Percentiles rank a stretch among this genome's conserved stretches.
Evolutionary conservation across 2,113 vertebrate species (phyloP).

Genomic region (Ictalurus furcatus): DNA sequence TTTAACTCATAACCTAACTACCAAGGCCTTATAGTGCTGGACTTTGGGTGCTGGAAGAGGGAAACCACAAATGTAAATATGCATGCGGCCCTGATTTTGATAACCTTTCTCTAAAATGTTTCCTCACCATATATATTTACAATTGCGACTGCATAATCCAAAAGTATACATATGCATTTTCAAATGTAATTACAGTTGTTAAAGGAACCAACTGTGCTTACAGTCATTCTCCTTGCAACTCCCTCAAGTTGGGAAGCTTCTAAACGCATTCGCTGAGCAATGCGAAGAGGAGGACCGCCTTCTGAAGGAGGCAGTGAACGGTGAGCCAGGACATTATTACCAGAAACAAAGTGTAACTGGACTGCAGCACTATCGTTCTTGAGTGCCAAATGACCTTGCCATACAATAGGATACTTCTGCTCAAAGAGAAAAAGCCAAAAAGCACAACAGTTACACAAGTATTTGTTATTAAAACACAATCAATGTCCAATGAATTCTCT

Average conservation of each 20-base stretch:
- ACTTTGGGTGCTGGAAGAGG: neutral
- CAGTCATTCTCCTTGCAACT: slow-evolving; percentile 93
- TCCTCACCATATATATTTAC: neutral
- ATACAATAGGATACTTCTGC: slow-evolving; percentile 98
- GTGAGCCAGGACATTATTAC: slow-evolving; percentile 91
- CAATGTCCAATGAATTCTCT: neutral
- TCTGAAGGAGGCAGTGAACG: slow-evolving; percentile 91
- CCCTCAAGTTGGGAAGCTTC: slow-evolving; percentile 93
- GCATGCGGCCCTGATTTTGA: neutral
- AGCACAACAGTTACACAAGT: neutral
- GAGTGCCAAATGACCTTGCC: slow-evolving; percentile 94
- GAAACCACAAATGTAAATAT: neutral
- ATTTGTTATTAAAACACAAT: neutral
- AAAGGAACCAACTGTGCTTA: slow-evolving; percentile 62
- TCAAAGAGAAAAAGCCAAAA: slow-evolving; percentile 19
- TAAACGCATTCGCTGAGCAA: slow-evolving; percentile 96
- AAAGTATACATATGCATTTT: neutral
- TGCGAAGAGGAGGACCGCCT: slow-evolving; percentile 88
- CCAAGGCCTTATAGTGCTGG: neutral
- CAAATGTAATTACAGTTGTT: neutral
- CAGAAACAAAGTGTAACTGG: slow-evolving; percentile 96
- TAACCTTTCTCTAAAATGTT: neutral
- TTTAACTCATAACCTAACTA: neutral
- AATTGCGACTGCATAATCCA: neutral
- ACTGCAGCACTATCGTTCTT: slow-evolving; percentile 97